Conservation (phyloP, 1,140 invertebrate species). For the Drosophila elegans region DNA sequence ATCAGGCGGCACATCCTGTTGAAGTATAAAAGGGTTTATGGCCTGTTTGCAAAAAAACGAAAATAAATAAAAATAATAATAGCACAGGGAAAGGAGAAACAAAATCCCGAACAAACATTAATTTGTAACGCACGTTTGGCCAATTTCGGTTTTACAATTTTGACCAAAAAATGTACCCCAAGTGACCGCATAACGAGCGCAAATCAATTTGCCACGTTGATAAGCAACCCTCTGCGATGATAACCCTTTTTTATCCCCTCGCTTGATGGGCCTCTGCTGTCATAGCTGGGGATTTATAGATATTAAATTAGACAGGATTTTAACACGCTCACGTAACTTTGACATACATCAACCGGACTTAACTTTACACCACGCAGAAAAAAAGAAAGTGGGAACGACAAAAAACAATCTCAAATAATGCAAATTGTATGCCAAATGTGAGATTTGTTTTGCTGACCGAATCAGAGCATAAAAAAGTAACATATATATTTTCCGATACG, state of each 20-base stretch:
- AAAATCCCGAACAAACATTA: constrained; percentile 80
- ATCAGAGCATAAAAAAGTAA: constrained; percentile 29
- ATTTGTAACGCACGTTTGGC: constrained; percentile 82
- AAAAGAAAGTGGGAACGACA: constrained; percentile 2
- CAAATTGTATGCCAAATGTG: constrained; percentile 76
- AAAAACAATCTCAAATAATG: constrained; percentile 53
- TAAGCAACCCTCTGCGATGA: constrained; percentile 67
- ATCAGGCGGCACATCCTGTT: constrained; percentile 64
- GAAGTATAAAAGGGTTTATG: constrained; percentile 83
- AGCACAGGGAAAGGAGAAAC: constrained; percentile 37
- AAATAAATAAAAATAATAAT: constrained; percentile 43
- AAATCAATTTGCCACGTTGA: constrained; percentile 82
- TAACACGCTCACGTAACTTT: constrained; percentile 79
- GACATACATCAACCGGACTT: constrained; percentile 78
- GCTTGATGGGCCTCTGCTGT: constrained; percentile 45
- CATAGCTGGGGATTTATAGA: constrained; percentile 75
- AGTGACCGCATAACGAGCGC: constrained; percentile 79
- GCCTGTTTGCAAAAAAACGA: constrained; percentile 63
- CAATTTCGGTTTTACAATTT: constrained; percentile 79
- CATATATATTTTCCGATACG: constrained; percentile 25
- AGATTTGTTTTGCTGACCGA: constrained; percentile 75
- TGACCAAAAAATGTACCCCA: constrained; percentile 80
- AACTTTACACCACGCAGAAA: constrained; percentile 45
- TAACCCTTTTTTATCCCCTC: constrained; percentile 37
- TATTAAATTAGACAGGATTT: constrained; percentile 80